Evolutionary conservation across 2,797 vertebrate genomes (phyloP), one percentile per base, ranked within the genome.

Genomic region (Pygocentrus nattereri): DNA sequence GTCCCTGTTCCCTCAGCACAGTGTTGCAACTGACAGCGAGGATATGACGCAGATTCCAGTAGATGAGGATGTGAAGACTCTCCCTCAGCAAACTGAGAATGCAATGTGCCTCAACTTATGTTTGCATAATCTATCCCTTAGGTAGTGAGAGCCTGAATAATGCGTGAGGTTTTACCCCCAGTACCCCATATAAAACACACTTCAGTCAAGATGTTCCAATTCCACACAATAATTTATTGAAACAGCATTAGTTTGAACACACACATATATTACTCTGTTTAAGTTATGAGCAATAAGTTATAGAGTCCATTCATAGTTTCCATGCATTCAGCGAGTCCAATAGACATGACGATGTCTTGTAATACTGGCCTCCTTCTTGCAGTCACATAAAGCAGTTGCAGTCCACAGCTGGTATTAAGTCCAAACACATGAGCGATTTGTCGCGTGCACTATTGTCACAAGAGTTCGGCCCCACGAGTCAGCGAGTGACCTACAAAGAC

Each of bases 151-250:
- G 30, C 49, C 23, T 65, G 21, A 64, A 62, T 13, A 34, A 41
- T 79, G 25, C 27, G 18, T 23, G 0, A 27, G 49, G 54, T 58
- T 54, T 30, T 31, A 30, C n/a, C 23, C 34, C 27, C 15, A 11
- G 13, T 5, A 27, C 7, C 74, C 87, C 74, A 79, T 75, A 88
- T 88, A 10, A 68, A 91, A 81, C 8, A 85, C 89, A 85, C 27
- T 61, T 74, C 61, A 85, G 64, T 47, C 61, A 38, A 1, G 31
- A 85, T 15, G 23, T 79, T 87, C 73, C 78, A 76, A 23, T 83
- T 88, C 54, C 72, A 88, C 16, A 80, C 81, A 92, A 90, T 94
- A 92, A 90, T 94, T 94, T 94, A 93, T 94, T 87, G 83, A 90
- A 69, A 85, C 76, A 79, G 64, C 25, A 78, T 10, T 54, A 44